These are phyloP conservation scores for Drosophila pseudoananassae DNA, from an alignment of 1,140 invertebrate genomes.

Conservation along the genomic window DNA sequence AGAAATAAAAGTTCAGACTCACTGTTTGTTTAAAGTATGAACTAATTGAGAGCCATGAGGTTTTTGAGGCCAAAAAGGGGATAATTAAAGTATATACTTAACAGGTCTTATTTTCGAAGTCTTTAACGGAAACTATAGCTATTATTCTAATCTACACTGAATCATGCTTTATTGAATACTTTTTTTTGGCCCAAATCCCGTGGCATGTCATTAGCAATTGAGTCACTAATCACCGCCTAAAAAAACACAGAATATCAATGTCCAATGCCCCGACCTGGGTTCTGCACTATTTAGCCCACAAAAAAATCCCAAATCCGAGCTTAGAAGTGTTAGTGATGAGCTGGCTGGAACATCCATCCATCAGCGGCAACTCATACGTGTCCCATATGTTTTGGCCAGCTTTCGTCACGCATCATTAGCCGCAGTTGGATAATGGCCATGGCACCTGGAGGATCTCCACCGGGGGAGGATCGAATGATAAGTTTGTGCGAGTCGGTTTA, in stretches of 20 bases:
- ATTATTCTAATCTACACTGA: too few relatives aligned
- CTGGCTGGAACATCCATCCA: conserved; percentile 17
- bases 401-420: conserved; percentile 70
- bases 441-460: background rate
- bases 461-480: conserved; percentile 52
- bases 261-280: conserved; percentile 15
- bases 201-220: conserved; percentile 31
- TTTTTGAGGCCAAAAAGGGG: conserved; percentile 8
- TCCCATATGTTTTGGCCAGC: conserved; percentile 57
- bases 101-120: too few relatives aligned
- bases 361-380: conserved; percentile 36
- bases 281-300: conserved; percentile 42
- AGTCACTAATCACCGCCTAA: conserved; percentile 21
- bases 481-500: conserved; percentile 54
- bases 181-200: conserved; percentile 9
- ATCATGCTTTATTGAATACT: background rate
- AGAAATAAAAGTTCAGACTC: conserved; percentile 28
- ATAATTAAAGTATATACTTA: background rate
- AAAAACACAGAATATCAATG: conserved; percentile 15
- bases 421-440: conserved; percentile 16
- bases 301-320: background rate
- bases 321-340: background rate
- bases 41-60: conserved; percentile 19
- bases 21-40: conserved; percentile 33
- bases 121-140: too few relatives aligned